A percentile compares a stretch with the other conserved stretches of the same genome.
phyloP scores from a whole-genome alignment of 2,797 vertebrate species.

The Huso huso region DNA sequence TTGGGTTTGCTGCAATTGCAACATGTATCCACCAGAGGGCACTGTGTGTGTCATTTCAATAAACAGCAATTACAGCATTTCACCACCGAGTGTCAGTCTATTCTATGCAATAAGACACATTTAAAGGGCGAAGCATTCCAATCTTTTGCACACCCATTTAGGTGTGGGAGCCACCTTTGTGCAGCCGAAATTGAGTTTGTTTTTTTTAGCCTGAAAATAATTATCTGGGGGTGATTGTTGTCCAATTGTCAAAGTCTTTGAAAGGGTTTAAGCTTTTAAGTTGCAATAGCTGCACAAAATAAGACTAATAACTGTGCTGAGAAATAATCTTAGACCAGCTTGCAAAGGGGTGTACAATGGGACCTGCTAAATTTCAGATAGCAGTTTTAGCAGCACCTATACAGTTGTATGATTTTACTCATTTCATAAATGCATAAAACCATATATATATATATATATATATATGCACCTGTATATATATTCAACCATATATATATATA shows the following conservation, averaged over 20 bases:
- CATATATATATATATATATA: constrained; percentile 20
- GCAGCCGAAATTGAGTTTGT: background rate
- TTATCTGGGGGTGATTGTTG: too few species aligned
- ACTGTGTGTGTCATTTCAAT: background rate
- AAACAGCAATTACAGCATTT: constrained; percentile 3
- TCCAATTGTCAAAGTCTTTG: constrained; percentile 3
- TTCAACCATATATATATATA: constrained; percentile 29
- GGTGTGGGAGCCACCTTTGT: background rate
- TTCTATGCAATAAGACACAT: constrained; percentile 2
- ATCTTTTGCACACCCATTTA: background rate
- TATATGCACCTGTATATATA: too few species aligned
- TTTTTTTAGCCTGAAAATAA: constrained; percentile 5
- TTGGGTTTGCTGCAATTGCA: too few species aligned
- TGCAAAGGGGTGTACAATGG: background rate
- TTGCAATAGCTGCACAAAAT: constrained; percentile 9
- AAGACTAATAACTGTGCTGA: constrained; percentile 7
- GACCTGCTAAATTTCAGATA: constrained; percentile 25
- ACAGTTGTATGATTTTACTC: constrained; percentile 56
- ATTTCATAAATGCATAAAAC: constrained; percentile 48
- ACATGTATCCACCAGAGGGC: too few species aligned
- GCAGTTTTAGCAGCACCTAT: constrained; percentile 66
- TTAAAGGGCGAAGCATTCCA: background rate
- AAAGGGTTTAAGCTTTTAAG: background rate
- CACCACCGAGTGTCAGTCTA: constrained; percentile 17
- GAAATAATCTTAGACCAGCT: constrained; percentile 2